Base-by-base conservation (phyloP, 2,888 invertebrate genomes). In the Rhagium mordax region DNA sequence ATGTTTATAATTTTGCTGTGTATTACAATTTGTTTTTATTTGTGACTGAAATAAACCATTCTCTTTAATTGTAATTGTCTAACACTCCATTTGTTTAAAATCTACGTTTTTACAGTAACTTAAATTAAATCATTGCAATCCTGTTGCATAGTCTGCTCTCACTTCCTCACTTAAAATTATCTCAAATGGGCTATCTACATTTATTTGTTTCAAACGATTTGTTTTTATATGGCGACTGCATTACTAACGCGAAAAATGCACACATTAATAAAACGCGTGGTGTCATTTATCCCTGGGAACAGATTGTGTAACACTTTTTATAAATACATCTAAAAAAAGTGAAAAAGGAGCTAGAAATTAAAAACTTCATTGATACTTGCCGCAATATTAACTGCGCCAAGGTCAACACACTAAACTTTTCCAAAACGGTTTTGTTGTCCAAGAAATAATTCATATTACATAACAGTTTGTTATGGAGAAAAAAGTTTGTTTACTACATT, bases 341-440 rank as follows among this genome's bases (percentile, higher is more conserved):
- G 27, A 27, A 15, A 57, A 57, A 27, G 27, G 15, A 57, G 8
- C 55, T 15, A 24, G 21, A n/a, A 57, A 24, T 15, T 57, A 21
- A 53, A 21, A 57, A 57, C 15, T 57, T 57, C 55, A 57, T 57
- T 57, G 55, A 57, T 57, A 57, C 21, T 8, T 27, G 55, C 13
- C 55, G 27, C 27, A 8, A 27, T 57, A 27, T 57, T 57, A 57
- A 57, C 24, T 5, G 13, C 55, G n/a, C 15, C 55, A 57, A 57
- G 55, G 55, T 57, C 55, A 57, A 57, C 55, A 57, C 27, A 57
- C 55, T 24, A 24, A 57, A 57, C 55, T 57, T 57, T 57, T 57
- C 55, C 55, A 27, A 57, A 57, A 57, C 27, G 3, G 24, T 57
- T 57, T 24, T 27, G 27, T 27, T n/a, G n/a, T 6, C 55, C 27